Evolutionary conservation across 2,888 invertebrate genomes (phyloP).

Genomic region (Neoaliturus tenellus): DNA sequence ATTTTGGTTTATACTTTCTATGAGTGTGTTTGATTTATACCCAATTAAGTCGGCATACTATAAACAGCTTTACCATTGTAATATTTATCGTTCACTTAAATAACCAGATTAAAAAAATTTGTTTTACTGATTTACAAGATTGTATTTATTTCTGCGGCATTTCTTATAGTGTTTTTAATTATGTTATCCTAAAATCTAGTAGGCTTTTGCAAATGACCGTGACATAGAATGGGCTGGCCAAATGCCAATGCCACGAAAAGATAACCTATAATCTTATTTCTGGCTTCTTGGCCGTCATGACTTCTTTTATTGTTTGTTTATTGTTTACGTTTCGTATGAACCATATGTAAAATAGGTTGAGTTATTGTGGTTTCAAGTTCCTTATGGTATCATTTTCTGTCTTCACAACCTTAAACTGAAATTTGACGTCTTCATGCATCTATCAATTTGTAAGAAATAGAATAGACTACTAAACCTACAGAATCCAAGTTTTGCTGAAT

Average conservation of each 20-base stretch:
- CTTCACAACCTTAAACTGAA: not conserved
- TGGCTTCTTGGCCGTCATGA: not conserved
- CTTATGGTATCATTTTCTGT: not conserved
- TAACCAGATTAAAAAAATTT: too few relatives aligned
- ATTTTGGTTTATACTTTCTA: too few relatives aligned
- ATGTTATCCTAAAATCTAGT: not conserved
- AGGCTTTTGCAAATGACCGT: not conserved
- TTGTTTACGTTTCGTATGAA: not conserved
- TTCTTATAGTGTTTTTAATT: too few relatives aligned
- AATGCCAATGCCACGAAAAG: conserved; percentile 23
- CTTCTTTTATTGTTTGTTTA: conserved; percentile 23
- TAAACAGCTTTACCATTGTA: too few relatives aligned
- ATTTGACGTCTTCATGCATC: not conserved
- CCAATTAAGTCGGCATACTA: too few relatives aligned
- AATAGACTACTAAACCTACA: not conserved
- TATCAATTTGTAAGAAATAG: not conserved
- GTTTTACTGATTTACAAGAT: too few relatives aligned
- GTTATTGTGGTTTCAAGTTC: not conserved
- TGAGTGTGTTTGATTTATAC: too few relatives aligned
- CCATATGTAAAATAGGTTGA: not conserved
- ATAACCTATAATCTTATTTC: not conserved
- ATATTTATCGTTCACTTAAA: too few relatives aligned
- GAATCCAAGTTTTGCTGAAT: not conserved
- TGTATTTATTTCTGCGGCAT: too few relatives aligned
- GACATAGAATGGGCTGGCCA: conserved; percentile 15